Evolutionary conservation across 2,113 vertebrate species (phyloP).

Genomic region (Cavia porcellus): DNA sequence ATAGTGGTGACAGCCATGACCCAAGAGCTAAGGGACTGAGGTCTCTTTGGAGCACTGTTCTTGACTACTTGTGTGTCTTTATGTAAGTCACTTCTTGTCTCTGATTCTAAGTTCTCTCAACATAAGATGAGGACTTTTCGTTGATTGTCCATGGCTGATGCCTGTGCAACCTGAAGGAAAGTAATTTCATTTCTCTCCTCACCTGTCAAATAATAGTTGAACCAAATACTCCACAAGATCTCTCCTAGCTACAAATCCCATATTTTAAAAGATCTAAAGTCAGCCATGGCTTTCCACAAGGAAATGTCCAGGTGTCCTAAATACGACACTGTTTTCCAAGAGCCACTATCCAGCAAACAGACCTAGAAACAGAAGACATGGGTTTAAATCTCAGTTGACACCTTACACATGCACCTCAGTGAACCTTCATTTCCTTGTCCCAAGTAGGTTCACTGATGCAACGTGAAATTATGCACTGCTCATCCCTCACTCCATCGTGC

Average conservation of each 20-base stretch:
- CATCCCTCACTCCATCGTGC: neutral
- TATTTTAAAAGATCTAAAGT: neutral
- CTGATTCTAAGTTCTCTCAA: neutral
- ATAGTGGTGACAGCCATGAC: neutral
- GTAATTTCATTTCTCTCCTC: neutral
- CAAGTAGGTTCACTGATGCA: slow-evolving; percentile 21
- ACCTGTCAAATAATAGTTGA: neutral
- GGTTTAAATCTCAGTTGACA: neutral
- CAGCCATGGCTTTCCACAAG: neutral
- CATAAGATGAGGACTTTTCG: neutral
- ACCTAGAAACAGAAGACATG: neutral
- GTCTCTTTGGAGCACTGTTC: neutral
- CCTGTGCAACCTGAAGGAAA: neutral
- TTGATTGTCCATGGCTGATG: neutral
- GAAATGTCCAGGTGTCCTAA: neutral
- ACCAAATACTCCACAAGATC: neutral
- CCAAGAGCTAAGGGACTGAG: neutral
- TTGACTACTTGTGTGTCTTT: neutral
- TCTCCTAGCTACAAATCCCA: neutral
- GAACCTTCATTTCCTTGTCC: neutral
- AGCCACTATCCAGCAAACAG: neutral
- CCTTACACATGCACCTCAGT: neutral
- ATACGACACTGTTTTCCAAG: neutral
- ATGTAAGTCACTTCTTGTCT: neutral
- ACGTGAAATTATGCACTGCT: slow-evolving; percentile 25